phyloP scores from a whole-genome alignment of 2,113 vertebrate genomes.

The Hystrix cristata region DNA sequence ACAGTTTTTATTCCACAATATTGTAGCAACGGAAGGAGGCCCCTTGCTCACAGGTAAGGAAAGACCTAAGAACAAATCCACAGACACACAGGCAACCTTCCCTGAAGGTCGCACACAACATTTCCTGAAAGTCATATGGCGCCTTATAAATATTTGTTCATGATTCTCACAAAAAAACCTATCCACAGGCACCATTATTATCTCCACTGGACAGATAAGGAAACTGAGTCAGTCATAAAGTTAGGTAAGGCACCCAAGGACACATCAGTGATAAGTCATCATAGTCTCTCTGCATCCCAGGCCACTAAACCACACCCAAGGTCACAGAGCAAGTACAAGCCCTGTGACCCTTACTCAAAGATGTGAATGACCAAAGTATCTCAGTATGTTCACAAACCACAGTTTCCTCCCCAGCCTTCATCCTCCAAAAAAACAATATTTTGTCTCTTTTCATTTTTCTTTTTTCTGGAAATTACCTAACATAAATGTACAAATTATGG shows the following conservation, averaged over 20 bases:
- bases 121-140: not conserved
- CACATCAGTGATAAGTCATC: not conserved
- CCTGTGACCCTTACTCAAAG: not conserved
- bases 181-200: rapidly evolving
- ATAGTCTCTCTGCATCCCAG: not conserved
- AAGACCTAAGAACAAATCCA: not conserved
- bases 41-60: not conserved
- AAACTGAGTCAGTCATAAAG: not conserved
- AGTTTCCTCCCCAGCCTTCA: not conserved
- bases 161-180: not conserved
- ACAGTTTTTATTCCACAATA: not conserved
- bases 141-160: not conserved
- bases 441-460: not conserved
- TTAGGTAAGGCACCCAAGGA: not conserved
- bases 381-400: not conserved
- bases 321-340: not conserved
- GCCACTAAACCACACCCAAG: not conserved
- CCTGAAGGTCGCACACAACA: not conserved
- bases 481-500: not conserved
- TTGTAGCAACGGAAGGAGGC: not conserved
- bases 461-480: not conserved
- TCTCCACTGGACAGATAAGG: not conserved
- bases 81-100: not conserved
- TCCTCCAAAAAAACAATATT: not conserved
- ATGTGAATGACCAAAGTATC: not conserved